Percentiles rank a stretch among this genome's conserved stretches.
Conservation (phyloP, 2,888 invertebrate genomes). For the Perizoma affinitatum region DNA sequence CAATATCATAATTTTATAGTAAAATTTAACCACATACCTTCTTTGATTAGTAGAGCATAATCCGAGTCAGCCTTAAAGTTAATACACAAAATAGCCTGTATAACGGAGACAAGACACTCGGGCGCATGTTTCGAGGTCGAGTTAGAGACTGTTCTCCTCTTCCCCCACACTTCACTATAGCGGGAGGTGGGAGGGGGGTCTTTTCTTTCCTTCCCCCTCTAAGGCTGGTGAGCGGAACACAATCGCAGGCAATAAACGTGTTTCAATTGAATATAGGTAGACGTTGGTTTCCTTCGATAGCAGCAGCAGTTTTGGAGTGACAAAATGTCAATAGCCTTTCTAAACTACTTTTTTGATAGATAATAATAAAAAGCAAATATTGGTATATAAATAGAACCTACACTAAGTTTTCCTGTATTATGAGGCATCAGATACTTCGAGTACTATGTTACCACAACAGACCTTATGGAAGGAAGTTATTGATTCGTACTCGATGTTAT, state of each 20-base stretch:
- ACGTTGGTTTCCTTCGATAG: neutral
- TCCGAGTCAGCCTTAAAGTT: slow-evolving; percentile 22
- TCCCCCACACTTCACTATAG: neutral
- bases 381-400: too few relatives aligned
- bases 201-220: slow-evolving; percentile 5
- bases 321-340: too few relatives aligned
- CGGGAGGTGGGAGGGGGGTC: neutral
- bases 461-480: too few relatives aligned
- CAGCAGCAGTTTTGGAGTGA: too few relatives aligned
- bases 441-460: too few relatives aligned
- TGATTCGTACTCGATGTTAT: too few relatives aligned
- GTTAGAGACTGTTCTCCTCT: slow-evolving; percentile 26
- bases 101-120: slow-evolving; percentile 31
- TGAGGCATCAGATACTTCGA: too few relatives aligned
- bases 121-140: slow-evolving; percentile 30
- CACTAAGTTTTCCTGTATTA: too few relatives aligned
- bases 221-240: slow-evolving; percentile 15
- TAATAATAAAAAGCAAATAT: too few relatives aligned
- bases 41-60: slow-evolving; percentile 26
- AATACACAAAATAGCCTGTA: slow-evolving; percentile 31
- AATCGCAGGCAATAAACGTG: slow-evolving; percentile 10
- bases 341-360: too few relatives aligned
- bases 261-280: neutral
- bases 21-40: slow-evolving; percentile 24
- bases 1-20: neutral